Evolutionary conservation across 2,888 invertebrate species (phyloP).

Genomic region (Pollenia amentaria): DNA sequence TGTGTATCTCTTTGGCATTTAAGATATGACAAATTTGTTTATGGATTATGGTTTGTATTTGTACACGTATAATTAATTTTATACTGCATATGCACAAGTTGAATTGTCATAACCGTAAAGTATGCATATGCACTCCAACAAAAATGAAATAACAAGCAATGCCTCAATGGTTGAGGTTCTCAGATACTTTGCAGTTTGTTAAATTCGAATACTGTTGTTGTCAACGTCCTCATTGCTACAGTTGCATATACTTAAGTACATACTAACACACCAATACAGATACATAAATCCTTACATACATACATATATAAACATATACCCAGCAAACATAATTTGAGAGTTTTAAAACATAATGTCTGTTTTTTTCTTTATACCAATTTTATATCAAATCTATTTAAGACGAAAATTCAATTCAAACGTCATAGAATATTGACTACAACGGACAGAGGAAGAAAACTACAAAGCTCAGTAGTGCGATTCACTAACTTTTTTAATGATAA

Average conservation of each 20-base stretch:
- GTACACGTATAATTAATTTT: conserved; percentile 82
- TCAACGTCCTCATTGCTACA: conserved; percentile 23
- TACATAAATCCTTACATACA: neutral
- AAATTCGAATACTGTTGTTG: conserved; percentile 45
- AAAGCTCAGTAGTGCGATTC: too few species aligned
- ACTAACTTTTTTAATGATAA: too few species aligned
- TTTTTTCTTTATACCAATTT: too few species aligned
- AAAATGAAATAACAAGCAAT: conserved; percentile 66
- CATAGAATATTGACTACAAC: too few species aligned
- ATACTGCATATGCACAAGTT: conserved; percentile 67
- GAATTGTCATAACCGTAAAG: conserved; percentile 58
- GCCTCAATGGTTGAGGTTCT: conserved; percentile 64
- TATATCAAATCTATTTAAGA: too few species aligned
- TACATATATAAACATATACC: too few species aligned
- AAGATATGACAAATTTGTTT: conserved; percentile 77
- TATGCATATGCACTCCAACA: conserved; percentile 51
- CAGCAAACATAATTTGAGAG: too few species aligned
- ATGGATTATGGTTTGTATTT: conserved; percentile 81
- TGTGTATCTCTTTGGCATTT: conserved; percentile 64
- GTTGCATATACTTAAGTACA: neutral
- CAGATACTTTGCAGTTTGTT: conserved; percentile 74
- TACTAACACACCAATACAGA: neutral
- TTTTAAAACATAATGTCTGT: too few species aligned
- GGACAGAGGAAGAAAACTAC: too few species aligned
- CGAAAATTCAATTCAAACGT: too few species aligned